Evolutionary conservation across 2,113 vertebrate genomes (phyloP).

Genomic region (Dicentrarchus labrax): DNA sequence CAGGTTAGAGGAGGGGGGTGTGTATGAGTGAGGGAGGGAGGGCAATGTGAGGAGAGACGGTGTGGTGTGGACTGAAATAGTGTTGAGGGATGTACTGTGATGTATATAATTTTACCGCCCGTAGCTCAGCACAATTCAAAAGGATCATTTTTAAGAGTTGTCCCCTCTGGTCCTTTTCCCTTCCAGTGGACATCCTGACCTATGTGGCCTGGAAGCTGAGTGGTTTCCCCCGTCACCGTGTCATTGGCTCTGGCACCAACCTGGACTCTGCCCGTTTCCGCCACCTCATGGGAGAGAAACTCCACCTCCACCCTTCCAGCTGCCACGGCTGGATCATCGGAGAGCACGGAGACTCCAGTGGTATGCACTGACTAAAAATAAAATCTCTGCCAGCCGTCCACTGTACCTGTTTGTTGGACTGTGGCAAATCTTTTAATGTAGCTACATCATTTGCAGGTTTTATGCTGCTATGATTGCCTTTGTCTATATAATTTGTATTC

Average conservation of each 20-base stretch:
- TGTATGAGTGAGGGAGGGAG: not conserved
- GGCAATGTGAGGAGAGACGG: not conserved
- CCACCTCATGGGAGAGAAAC: conserved; percentile 93
- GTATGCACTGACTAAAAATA: conserved; percentile 80
- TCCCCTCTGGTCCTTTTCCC: not conserved
- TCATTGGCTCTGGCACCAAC: conserved; percentile 97
- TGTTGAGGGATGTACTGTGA: not conserved
- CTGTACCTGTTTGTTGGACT: not conserved
- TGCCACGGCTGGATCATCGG: conserved; percentile 97
- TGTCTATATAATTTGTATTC: rapidly evolving
- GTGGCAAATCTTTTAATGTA: not conserved
- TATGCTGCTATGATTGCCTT: not conserved
- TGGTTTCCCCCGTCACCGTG: conserved; percentile 94
- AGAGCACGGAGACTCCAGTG: conserved; percentile 97
- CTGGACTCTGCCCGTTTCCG: conserved; percentile 98
- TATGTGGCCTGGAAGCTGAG: conserved; percentile 99
- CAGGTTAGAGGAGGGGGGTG: conserved; percentile 86
- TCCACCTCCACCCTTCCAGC: conserved; percentile 92
- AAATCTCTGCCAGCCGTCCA: not conserved
- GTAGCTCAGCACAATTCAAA: not conserved
- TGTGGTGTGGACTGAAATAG: not conserved
- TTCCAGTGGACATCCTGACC: conserved; percentile 94
- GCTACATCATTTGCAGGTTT: not conserved
- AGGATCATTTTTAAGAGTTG: not conserved
- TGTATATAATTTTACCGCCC: not conserved